These are phyloP conservation scores for Oreochromis tanganicae DNA, from an alignment of 2,113 vertebrate genomes.

Conservation along the genomic window DNA sequence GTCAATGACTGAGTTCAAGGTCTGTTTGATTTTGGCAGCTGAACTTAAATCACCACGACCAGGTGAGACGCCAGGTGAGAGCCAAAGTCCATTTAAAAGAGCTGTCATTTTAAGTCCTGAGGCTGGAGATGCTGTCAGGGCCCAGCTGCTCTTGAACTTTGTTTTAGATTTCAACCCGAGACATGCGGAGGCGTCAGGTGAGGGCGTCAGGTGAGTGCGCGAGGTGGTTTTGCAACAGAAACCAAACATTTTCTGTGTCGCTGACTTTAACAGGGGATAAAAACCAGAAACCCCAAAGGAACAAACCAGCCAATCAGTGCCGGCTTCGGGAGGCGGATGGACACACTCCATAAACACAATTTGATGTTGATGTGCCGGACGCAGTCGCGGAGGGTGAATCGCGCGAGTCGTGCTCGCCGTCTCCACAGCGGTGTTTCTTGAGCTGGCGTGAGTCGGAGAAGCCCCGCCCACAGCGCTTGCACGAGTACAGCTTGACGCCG, in stretches of 20 bases:
- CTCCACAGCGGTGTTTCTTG: conserved; percentile 61
- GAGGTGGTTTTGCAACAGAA: neutral
- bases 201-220: rapidly evolving
- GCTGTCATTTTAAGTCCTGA: rapidly evolving
- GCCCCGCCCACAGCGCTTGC: conserved; percentile 37
- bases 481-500: conserved; percentile 58
- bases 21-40: neutral
- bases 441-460: conserved; percentile 66
- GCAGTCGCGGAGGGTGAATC: neutral
- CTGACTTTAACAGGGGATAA: neutral
- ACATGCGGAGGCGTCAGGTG: rapidly evolving
- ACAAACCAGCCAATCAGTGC: neutral
- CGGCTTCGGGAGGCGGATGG: neutral
- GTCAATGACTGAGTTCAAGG: neutral
- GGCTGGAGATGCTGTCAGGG: neutral
- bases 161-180: neutral
- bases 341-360: neutral
- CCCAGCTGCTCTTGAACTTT: neutral
- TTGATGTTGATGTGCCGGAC: neutral
- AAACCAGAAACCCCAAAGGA: neutral
- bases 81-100: neutral
- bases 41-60: neutral
- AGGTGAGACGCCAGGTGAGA: neutral
- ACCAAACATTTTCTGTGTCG: neutral
- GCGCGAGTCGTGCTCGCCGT: rapidly evolving